Evolutionary conservation across 2,888 invertebrate species (phyloP).

Genomic region (Caenorhabditis parvicauda): DNA sequence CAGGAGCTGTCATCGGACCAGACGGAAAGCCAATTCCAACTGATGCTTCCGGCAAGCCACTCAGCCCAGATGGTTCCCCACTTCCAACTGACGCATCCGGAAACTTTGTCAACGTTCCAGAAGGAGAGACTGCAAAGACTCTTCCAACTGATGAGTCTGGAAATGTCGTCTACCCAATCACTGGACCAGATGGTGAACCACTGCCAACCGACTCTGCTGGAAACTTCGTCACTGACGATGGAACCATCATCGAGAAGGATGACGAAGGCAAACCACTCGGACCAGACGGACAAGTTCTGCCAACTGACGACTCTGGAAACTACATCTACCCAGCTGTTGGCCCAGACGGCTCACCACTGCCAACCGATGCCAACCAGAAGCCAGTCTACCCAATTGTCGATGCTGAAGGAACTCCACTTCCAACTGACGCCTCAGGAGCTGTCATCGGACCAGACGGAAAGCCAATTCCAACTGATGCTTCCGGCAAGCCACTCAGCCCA

Average conservation of each 20-base stretch:
- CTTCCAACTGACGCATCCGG: slow-evolving; percentile 17
- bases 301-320: slow-evolving; percentile 12
- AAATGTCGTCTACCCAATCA: slow-evolving; percentile 21
- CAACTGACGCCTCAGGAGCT: slow-evolving; percentile 24
- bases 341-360: slow-evolving; percentile 12
- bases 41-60: slow-evolving; percentile 13
- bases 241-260: slow-evolving; percentile 14
- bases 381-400: slow-evolving; percentile 25
- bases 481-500: slow-evolving; percentile 18
- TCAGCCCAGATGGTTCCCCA: slow-evolving; percentile 13
- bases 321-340: slow-evolving; percentile 29
- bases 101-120: slow-evolving; percentile 11
- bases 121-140: slow-evolving; percentile 10
- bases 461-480: slow-evolving; percentile 23
- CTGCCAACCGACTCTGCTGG: slow-evolving; percentile 25
- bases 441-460: slow-evolving; percentile 30
- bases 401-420: slow-evolving; percentile 23
- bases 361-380: slow-evolving; percentile 29
- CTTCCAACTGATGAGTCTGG: slow-evolving; percentile 19
- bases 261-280: slow-evolving; percentile 18
- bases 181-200: slow-evolving; percentile 25
- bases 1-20: slow-evolving; percentile 22
- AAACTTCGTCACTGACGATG: slow-evolving; percentile 15
- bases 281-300: slow-evolving; percentile 22
- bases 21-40: slow-evolving; percentile 21